These are phyloP conservation scores for Nomada fucata DNA, from an alignment of 2,888 invertebrate genomes.

Conservation along the genomic window DNA sequence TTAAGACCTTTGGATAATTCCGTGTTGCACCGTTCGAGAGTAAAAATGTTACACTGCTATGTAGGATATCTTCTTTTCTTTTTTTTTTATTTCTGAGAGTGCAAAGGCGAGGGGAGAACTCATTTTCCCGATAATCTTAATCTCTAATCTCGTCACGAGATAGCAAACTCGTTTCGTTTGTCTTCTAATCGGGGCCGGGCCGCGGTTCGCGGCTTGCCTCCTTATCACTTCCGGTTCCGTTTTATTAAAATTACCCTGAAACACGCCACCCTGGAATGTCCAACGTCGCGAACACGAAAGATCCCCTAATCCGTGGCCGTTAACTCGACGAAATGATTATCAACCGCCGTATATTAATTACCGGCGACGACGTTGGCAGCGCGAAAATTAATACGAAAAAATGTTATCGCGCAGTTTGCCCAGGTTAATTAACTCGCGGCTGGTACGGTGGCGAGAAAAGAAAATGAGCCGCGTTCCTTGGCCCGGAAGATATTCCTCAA, in stretches of 20 bases:
- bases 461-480: too few species aligned
- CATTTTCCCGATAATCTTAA: not conserved
- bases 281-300: not conserved
- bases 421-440: too few species aligned
- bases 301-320: not conserved
- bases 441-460: too few species aligned
- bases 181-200: conserved; percentile 9
- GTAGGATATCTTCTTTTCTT: too few species aligned
- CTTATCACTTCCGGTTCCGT: not conserved
- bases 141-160: not conserved
- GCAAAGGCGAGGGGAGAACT: not conserved
- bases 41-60: too few species aligned
- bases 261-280: not conserved
- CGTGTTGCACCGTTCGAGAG: too few species aligned
- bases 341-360: not conserved
- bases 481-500: not conserved
- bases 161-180: conserved; percentile 8
- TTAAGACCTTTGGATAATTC: too few species aligned
- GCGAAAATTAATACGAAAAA: too few species aligned
- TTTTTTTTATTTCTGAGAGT: not conserved
- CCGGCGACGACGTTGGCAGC: too few species aligned
- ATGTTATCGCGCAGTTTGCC: too few species aligned
- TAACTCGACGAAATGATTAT: conserved; percentile 1
- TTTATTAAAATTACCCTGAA: conserved; percentile 11
- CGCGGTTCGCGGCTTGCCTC: not conserved